Base-by-base conservation (phyloP, 1,140 invertebrate genomes). In the Drosophila neocordata region DNA sequence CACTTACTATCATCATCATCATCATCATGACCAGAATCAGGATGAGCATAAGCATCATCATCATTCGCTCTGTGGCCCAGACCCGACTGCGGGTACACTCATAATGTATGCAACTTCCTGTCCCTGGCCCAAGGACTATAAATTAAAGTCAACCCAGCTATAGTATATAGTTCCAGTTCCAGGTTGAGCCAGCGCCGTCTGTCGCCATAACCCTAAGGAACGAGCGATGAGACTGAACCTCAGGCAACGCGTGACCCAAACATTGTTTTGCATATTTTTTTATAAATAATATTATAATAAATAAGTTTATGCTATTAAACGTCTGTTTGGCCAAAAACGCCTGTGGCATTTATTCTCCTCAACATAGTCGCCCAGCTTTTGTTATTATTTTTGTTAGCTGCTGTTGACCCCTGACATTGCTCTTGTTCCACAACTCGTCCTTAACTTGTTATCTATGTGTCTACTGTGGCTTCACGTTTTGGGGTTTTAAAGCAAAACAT, bases 271-370 rank as follows among this genome's bases (percentile, higher is more conserved):
- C 74, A 83, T 82, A 82, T 83, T 77, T 66, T 71, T 71, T 74
- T 72, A 70, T 72, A 81, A 87, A 85, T 85, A 87, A 87, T 85
- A 75, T 78, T 85, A 87, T 81, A 85, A 87, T 85, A 85, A 85
- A 85, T 85, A 85, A 85, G 81, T 79, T 83, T 76, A 73, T 69
- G 80, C 80, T 67, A 72, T 83, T 84, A 83, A 83, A 73, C 67
- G 80, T 87, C 81, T 58, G 35, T 44, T 48, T 15, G 58, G 60
- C 15, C 27, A 56, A 56, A 66, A 59, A 24, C n/a, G 62, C 76
- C 76, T 55, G 37, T 61, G 56, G 77, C 81, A 81, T 72, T 84
- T 79, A 72, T 73, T 27, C 59, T 48, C 60, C 51, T 52, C 65
- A 57, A 3, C 27, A 3, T 31, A 31, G 27, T 31, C 27, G 27